A percentile compares a stretch with the other conserved stretches of the same genome.
These are phyloP conservation scores for Copidosoma floridanum DNA, from an alignment of 1,140 invertebrate species.

Conservation along the genomic window DNA sequence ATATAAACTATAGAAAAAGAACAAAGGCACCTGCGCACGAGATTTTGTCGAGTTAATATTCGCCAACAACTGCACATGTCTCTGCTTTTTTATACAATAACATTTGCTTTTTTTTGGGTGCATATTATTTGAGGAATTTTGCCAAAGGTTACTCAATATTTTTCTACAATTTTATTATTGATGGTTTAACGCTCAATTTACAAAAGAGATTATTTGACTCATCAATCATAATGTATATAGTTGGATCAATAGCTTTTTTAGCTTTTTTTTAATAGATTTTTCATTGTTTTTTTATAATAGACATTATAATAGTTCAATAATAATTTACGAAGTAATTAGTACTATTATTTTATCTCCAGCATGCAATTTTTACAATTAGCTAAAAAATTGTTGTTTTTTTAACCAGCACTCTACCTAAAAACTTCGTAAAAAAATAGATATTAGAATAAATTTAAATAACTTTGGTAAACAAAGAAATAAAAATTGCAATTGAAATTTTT, in stretches of 20 bases:
- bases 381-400: neutral
- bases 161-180: no score
- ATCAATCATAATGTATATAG: conserved; percentile 17
- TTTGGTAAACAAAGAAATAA: neutral
- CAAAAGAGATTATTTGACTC: no score
- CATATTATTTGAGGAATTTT: conserved; percentile 45
- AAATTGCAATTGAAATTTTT: conserved; percentile 33
- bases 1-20: neutral
- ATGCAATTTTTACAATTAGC: conserved; percentile 8
- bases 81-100: conserved; percentile 37
- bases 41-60: conserved; percentile 15
- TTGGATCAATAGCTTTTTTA: neutral
- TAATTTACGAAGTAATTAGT: neutral
- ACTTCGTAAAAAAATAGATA: neutral
- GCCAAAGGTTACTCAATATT: neutral
- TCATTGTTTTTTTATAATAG: neutral
- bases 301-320: no score
- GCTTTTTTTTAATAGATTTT: neutral
- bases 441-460: no score
- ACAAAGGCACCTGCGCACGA: conserved; percentile 33
- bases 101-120: conserved; percentile 51
- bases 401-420: neutral
- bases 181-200: no score
- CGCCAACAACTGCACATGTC: conserved; percentile 34
- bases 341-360: neutral